phyloP scores from a whole-genome alignment of 2,797 vertebrate genomes.

The Gallirallus australis region DNA sequence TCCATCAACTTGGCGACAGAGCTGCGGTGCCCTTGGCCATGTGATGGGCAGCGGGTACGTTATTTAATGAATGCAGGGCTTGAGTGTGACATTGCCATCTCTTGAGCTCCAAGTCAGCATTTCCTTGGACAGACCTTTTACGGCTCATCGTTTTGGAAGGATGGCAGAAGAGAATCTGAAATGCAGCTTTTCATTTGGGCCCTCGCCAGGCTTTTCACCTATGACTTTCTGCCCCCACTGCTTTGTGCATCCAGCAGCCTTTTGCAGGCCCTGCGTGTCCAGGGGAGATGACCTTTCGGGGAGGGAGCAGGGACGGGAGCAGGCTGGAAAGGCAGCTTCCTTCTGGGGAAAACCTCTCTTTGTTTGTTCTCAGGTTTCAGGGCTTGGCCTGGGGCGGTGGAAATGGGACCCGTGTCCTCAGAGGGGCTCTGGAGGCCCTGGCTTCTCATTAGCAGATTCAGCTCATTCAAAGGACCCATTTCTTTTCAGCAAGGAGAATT shows the following conservation, averaged over 20 bases:
- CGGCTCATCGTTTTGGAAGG: neutral
- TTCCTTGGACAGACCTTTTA: neutral
- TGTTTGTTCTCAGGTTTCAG: neutral
- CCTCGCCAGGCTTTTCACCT: neutral
- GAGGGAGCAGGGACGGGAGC: neutral
- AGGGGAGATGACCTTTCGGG: constrained; percentile 36
- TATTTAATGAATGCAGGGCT: neutral
- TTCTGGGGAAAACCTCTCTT: constrained; percentile 21
- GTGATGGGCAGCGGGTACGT: neutral
- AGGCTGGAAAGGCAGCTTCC: constrained; percentile 29
- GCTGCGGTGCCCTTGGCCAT: rapidly evolving
- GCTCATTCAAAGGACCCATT: constrained; percentile 46
- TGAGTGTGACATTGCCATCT: neutral
- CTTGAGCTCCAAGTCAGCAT: neutral
- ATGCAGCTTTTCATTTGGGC: neutral
- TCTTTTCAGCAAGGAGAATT: constrained; percentile 61
- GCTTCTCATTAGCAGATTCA: constrained; percentile 65
- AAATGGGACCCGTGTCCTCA: constrained; percentile 32
- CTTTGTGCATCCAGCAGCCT: neutral
- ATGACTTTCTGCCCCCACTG: neutral
- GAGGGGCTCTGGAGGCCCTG: constrained; percentile 42
- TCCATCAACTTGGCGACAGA: neutral
- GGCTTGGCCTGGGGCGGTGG: neutral
- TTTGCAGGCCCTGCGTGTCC: neutral
- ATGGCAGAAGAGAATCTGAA: neutral